Evolutionary conservation across 2,797 vertebrate genomes (phyloP).

Genomic region (Coluber constrictor): DNA sequence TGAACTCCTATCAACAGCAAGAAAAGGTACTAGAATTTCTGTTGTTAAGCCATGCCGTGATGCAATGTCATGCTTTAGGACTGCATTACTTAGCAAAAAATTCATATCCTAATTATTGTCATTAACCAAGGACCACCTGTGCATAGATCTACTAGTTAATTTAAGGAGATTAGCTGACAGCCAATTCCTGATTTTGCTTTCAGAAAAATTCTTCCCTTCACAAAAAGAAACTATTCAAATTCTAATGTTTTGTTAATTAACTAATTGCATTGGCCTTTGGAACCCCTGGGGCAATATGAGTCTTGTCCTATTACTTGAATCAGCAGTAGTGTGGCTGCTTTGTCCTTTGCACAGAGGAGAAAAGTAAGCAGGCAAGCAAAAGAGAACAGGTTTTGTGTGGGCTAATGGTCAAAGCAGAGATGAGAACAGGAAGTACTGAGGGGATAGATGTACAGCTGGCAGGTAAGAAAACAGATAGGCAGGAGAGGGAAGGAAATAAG

Average conservation of each 20-base stretch:
- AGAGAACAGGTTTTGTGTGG: neutral
- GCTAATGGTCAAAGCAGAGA: neutral
- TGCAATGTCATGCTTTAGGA: neutral
- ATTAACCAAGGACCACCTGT: neutral
- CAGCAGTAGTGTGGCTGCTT: neutral
- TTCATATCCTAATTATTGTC: neutral
- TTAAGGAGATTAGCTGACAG: neutral
- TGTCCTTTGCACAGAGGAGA: neutral
- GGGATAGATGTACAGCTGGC: neutral
- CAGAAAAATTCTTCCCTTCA: neutral
- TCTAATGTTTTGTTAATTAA: neutral
- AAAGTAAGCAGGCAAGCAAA: neutral
- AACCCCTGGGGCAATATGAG: neutral
- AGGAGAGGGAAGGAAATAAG: neutral
- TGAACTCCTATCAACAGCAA: no score
- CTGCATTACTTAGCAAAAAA: neutral
- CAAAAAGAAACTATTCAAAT: neutral
- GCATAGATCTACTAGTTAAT: neutral
- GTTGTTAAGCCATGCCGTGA: neutral
- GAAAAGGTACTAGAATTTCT: neutral
- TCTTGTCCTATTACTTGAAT: neutral
- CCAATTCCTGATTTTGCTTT: neutral
- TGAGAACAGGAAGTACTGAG: neutral
- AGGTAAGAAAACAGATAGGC: neutral
- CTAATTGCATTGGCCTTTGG: neutral